Conservation (phyloP, 2,113 vertebrate species). For the Rostratula benghalensis region DNA sequence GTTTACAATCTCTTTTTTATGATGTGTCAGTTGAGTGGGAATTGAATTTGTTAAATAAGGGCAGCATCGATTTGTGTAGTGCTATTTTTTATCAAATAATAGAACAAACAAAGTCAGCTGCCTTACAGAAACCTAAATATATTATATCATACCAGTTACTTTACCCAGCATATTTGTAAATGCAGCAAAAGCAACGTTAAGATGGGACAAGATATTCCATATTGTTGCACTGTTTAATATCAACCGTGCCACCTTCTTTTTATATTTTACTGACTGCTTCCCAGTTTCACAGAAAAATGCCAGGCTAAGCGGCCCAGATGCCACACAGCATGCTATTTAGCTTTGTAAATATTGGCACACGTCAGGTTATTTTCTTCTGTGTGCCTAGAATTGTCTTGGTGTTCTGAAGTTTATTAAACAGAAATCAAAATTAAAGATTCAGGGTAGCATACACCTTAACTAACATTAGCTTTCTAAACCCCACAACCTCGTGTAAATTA, state of each 20-base stretch:
- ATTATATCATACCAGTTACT: background rate
- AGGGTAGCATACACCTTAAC: background rate
- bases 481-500: background rate
- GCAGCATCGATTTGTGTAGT: background rate
- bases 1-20: conserved; percentile 2
- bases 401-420: background rate
- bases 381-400: background rate
- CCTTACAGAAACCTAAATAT: background rate
- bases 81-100: conserved; percentile 1
- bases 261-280: background rate
- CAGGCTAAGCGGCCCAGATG: background rate
- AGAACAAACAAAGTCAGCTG: background rate
- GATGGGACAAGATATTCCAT: background rate
- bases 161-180: background rate
- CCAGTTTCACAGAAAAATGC: background rate
- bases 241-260: background rate
- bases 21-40: background rate
- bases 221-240: background rate
- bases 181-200: background rate
- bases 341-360: background rate
- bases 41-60: conserved; percentile 4
- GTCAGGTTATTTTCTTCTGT: background rate
- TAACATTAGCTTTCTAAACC: background rate
- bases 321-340: background rate
- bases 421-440: background rate